These are phyloP conservation scores for Oxyteleia sp. DNA, from an alignment of 2,888 invertebrate genomes.

Conservation along the genomic window DNA sequence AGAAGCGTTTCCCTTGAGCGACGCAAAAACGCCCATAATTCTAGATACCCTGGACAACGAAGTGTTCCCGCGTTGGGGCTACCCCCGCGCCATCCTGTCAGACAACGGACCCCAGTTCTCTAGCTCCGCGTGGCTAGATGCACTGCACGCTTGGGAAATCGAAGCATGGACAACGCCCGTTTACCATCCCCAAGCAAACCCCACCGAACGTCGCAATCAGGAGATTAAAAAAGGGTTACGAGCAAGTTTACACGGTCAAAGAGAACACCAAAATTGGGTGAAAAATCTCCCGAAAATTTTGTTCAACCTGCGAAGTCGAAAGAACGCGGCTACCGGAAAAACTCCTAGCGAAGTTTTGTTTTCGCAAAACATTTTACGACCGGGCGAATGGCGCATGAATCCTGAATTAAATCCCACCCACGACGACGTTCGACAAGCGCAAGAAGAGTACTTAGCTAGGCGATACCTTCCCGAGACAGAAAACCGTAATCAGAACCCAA, in stretches of 20 bases:
- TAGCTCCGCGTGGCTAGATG: conserved; percentile 13
- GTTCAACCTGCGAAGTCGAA: neutral
- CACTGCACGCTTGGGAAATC: conserved; percentile 15
- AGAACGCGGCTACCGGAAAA: neutral
- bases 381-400: neutral
- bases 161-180: conserved; percentile 53
- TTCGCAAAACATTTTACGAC: neutral
- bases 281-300: neutral
- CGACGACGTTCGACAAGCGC: too few relatives aligned
- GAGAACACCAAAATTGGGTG: neutral
- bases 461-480: neutral
- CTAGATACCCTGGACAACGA: conserved; percentile 26
- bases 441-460: neutral
- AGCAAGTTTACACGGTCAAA: neutral
- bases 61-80: conserved; percentile 10
- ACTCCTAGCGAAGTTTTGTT: conserved; percentile 1
- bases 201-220: too few relatives aligned
- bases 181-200: conserved; percentile 66
- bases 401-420: neutral
- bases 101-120: conserved; percentile 39
- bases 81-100: conserved; percentile 31
- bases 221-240: conserved; percentile 55
- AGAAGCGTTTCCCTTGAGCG: conserved; percentile 68
- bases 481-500: neutral
- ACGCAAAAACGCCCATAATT: conserved; percentile 17